Evolutionary conservation across 2,888 invertebrate species (phyloP).

Genomic region (Hyppa rectilinea): DNA sequence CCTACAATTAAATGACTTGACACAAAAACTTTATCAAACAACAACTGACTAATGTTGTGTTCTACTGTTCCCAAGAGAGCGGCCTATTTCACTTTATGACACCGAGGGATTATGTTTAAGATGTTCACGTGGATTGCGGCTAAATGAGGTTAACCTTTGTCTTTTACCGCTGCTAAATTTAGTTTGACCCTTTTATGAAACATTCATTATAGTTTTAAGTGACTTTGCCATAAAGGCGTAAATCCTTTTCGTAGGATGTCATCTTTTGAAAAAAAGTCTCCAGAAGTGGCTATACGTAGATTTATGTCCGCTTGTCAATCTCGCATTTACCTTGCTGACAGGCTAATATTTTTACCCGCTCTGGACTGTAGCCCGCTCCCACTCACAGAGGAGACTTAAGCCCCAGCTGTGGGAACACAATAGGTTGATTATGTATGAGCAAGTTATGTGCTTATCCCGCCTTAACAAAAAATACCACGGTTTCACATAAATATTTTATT

Average conservation of each 20-base stretch:
- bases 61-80: background rate
- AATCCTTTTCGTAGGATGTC: background rate
- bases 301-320: background rate
- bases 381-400: background rate
- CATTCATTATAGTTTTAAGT: constrained; percentile 19
- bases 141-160: constrained; percentile 22
- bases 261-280: background rate
- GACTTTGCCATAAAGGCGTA: background rate
- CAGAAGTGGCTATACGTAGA: background rate
- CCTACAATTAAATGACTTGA: background rate
- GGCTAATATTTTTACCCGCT: too few relatives aligned
- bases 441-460: too few relatives aligned
- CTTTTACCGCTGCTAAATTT: constrained; percentile 12
- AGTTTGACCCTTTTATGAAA: constrained; percentile 13
- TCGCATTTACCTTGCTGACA: too few relatives aligned
- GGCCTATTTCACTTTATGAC: constrained; percentile 36
- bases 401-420: background rate
- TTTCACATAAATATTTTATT: background rate
- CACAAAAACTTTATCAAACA: background rate
- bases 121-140: constrained; percentile 30
- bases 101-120: constrained; percentile 33
- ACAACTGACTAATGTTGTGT: constrained; percentile 3
- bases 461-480: background rate
- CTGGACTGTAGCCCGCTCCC: background rate
- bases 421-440: background rate